These are phyloP conservation scores for Acromyrmex heyeri DNA, from an alignment of 1,140 invertebrate genomes.

Conservation along the genomic window DNA sequence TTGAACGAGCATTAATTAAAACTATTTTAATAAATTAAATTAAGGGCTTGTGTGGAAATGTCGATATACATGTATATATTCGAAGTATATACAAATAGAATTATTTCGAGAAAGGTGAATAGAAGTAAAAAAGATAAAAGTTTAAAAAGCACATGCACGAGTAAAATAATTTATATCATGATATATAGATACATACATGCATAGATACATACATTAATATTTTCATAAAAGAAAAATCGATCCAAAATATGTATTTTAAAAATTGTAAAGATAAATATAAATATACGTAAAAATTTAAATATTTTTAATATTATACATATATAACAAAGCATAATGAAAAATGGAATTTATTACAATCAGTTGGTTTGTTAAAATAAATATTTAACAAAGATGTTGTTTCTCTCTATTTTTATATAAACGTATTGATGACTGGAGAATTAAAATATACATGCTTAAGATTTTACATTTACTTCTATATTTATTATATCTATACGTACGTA, in stretches of 20 bases:
- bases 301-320: background rate
- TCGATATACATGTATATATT: background rate
- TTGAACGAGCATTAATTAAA: conserved; percentile 36
- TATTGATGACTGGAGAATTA: background rate
- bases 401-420: background rate
- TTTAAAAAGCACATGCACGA: background rate
- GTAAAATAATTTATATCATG: background rate
- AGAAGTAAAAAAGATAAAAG: background rate
- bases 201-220: background rate
- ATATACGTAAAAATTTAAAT: background rate
- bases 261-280: background rate
- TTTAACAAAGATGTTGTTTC: background rate
- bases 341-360: background rate
- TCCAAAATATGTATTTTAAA: background rate
- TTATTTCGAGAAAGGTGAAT: background rate
- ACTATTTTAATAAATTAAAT: conserved; percentile 37
- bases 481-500: background rate
- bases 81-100: background rate
- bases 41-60: background rate
- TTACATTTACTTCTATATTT: background rate
- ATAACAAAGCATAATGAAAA: background rate
- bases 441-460: background rate
- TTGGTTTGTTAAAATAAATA: background rate
- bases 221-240: background rate
- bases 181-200: background rate